These are phyloP conservation scores for Clistopyga incitator DNA, from an alignment of 2,888 invertebrate species.

Conservation along the genomic window DNA sequence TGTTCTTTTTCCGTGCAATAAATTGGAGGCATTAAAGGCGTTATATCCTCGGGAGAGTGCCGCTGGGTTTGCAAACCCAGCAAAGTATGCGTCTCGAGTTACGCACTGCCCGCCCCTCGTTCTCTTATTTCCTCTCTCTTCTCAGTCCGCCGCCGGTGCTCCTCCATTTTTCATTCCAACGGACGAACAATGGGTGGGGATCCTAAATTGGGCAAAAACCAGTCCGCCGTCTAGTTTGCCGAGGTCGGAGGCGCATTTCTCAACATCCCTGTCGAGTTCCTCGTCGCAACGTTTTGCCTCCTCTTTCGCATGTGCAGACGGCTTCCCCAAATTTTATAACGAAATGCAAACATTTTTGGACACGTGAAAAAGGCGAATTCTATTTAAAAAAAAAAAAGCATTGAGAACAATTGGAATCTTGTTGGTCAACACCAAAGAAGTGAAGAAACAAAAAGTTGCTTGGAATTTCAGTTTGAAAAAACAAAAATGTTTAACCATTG, in stretches of 20 bases:
- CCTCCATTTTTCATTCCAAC: slow-evolving; percentile 77
- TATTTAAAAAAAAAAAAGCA: neutral
- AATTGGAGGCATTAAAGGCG: neutral
- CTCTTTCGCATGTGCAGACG: neutral
- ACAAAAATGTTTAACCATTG: no score
- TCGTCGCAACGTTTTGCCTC: slow-evolving; percentile 38
- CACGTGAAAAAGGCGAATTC: neutral
- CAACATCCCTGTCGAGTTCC: slow-evolving; percentile 35
- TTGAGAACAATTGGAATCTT: no score
- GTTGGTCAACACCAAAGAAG: no score
- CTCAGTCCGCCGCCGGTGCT: slow-evolving; percentile 45
- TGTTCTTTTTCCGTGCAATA: no score
- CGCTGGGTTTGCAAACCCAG: slow-evolving; percentile 1
- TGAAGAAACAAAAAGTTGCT: no score
- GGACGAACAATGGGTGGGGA: slow-evolving; percentile 74
- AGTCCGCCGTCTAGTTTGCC: slow-evolving; percentile 78
- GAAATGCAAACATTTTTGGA: neutral
- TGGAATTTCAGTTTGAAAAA: neutral
- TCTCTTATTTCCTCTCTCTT: slow-evolving; percentile 56
- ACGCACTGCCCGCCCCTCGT: slow-evolving; percentile 36
- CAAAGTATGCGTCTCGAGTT: slow-evolving; percentile 42
- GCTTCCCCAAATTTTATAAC: neutral
- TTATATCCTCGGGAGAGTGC: slow-evolving; percentile 1
- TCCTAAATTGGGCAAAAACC: slow-evolving; percentile 80
- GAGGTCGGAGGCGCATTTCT: slow-evolving; percentile 72